A percentile compares a stretch with the other conserved stretches of the same genome.
Conservation (phyloP, 1,140 invertebrate species). For the Zaprionus vittiger region DNA sequence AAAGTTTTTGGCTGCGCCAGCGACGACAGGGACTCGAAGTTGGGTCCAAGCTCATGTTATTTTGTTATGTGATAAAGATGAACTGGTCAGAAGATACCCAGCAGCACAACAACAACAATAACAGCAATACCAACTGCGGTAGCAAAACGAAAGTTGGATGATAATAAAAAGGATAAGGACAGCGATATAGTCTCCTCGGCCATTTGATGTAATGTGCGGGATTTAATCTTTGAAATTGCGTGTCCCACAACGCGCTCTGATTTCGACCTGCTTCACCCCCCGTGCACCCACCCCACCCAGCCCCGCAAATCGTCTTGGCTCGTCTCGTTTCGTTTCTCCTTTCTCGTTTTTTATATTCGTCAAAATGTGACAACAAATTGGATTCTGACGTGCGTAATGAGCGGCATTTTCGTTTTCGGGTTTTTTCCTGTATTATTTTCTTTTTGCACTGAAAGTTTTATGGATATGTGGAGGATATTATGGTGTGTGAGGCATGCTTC, state of each 20-base stretch:
- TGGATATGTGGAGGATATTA: constrained; percentile 22
- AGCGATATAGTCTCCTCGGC: constrained; percentile 12
- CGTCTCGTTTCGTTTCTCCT: constrained; percentile 8
- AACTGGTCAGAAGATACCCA: constrained; percentile 60
- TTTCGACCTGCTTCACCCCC: constrained; percentile 9
- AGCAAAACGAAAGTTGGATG: constrained; percentile 17
- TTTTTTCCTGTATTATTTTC: constrained; percentile 15
- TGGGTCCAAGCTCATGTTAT: constrained; percentile 39
- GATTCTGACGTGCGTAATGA: constrained; percentile 78
- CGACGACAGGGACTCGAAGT: constrained; percentile 7
- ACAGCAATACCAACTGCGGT: constrained; percentile 3
- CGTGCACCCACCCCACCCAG: too few relatives aligned
- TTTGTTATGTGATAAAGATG: constrained; percentile 66
- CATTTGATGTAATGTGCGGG: constrained; percentile 69
- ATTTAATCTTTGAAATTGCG: constrained; percentile 77
- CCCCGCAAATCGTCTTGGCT: neutral
- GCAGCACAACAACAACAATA: constrained; percentile 8
- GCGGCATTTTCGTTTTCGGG: constrained; percentile 36
- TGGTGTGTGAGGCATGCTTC: constrained; percentile 8
- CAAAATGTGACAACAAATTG: constrained; percentile 79
- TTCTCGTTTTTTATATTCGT: constrained; percentile 58
- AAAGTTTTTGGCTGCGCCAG: constrained; percentile 56
- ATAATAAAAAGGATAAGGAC: constrained; percentile 56
- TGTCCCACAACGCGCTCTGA: constrained; percentile 58
- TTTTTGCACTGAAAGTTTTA: constrained; percentile 24